Percentiles rank a stretch among this genome's conserved stretches.
phyloP scores from a whole-genome alignment of 2,797 vertebrate genomes.

The Masticophis lateralis region DNA sequence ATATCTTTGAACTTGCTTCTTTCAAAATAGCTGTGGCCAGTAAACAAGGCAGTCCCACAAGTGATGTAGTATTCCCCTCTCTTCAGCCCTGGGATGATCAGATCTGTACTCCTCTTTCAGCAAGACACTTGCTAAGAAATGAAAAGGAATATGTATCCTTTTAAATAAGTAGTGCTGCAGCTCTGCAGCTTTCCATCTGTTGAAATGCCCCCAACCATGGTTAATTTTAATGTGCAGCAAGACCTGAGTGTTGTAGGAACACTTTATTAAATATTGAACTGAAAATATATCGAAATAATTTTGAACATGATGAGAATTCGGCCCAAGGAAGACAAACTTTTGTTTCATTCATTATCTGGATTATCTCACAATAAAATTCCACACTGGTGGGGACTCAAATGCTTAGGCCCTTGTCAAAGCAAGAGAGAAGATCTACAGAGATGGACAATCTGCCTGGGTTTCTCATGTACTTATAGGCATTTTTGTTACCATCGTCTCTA shows the following conservation, averaged over 20 bases:
- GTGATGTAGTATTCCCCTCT: too few relatives aligned
- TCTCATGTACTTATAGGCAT: neutral
- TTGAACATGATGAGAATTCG: neutral
- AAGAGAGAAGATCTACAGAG: neutral
- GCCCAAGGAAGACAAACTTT: neutral
- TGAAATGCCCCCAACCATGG: neutral
- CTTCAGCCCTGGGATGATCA: neutral
- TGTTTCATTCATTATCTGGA: neutral
- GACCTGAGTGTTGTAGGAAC: neutral
- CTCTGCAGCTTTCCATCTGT: neutral
- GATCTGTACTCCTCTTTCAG: neutral
- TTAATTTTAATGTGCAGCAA: neutral
- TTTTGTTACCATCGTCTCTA: neutral
- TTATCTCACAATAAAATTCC: neutral
- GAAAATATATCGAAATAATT: neutral
- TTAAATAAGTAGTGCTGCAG: neutral
- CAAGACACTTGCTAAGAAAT: neutral
- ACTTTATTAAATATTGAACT: neutral
- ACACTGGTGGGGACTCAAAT: neutral
- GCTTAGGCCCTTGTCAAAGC: neutral
- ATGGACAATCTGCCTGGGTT: neutral
- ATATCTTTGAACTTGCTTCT: neutral
- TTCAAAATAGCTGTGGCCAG: neutral
- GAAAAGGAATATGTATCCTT: neutral
- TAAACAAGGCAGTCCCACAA: neutral